Evolutionary conservation across 1,140 invertebrate genomes (phyloP), one percentile per base, ranked within the genome.

Genomic region (Ostrea edulis): DNA sequence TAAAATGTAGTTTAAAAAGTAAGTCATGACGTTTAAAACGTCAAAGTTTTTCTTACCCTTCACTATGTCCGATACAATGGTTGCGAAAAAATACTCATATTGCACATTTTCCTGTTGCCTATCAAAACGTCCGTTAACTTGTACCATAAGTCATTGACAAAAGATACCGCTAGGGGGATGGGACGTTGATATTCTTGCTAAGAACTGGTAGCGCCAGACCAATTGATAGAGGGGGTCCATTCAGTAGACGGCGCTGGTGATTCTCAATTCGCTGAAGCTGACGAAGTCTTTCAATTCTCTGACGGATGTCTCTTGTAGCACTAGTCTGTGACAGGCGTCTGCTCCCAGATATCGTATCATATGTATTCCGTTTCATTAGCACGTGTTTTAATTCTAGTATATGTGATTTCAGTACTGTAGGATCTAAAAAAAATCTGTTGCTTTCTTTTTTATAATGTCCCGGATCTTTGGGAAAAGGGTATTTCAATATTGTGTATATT

Each of bases 241-340:
- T 25, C 12, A 22, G 68, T 12, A 77, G 14, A 12, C 68, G 68
- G 12, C 25, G 9, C 12, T 77, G 68, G 25, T 77, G 22, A 35
- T 77, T 77, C 25, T 77, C 68, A 14, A 77, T 29, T 35, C 68
- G 25, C 68, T 77, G 68, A 35, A 77, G 68, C 14, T 77, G 68
- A 25, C 68, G 68, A 29, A 77, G 68, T 77, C 68, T 29, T 35
- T 77, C 25, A 29, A 77, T 77, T 17, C 25, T 77, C 12, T 77
- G 68, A 25, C 29, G 68, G 29, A 77, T 77, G 25, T 77, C 12
- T 29, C 29, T 77, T 4, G 68, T 12, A 25, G 5, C 68, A 35
- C 29, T 25, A 11, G 7, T 77, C 22, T 25, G 12, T 25, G 68
- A 29, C 8, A 77, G 68, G 17, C 29, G 22, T 14, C 68, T 17